phyloP scores from a whole-genome alignment of 1,140 invertebrate genomes.

The Sesamia nonagrioides region DNA sequence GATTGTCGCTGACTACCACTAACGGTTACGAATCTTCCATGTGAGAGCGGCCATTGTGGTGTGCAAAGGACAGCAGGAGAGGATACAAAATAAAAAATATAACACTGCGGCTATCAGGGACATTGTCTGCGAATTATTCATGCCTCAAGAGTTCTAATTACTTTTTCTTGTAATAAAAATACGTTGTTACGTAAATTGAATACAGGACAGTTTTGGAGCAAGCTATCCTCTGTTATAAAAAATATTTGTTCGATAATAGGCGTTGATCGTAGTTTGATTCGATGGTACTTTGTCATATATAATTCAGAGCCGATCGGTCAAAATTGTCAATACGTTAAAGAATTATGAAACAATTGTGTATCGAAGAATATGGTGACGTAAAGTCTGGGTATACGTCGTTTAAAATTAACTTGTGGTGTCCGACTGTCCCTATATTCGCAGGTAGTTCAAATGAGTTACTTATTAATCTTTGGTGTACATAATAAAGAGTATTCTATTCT shows the following conservation, averaged over 20 bases:
- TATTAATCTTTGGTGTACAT: too few species aligned
- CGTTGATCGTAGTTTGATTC: neutral
- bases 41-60: neutral
- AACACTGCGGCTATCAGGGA: constrained; percentile 27
- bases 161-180: constrained; percentile 20
- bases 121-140: constrained; percentile 53
- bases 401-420: neutral
- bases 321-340: neutral
- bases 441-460: too few species aligned
- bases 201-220: neutral
- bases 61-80: constrained; percentile 19
- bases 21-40: too few species aligned
- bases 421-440: too few species aligned
- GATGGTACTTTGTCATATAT: neutral
- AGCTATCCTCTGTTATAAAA: neutral
- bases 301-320: neutral
- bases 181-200: neutral
- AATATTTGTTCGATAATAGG: neutral
- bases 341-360: constrained; percentile 20
- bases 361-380: neutral
- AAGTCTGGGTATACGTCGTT: neutral
- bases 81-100: constrained; percentile 46
- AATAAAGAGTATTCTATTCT: too few species aligned
- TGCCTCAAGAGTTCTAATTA: constrained; percentile 18
- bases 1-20: too few species aligned